phyloP scores from a whole-genome alignment of 2,888 invertebrate species.

The Laothoe populi region DNA sequence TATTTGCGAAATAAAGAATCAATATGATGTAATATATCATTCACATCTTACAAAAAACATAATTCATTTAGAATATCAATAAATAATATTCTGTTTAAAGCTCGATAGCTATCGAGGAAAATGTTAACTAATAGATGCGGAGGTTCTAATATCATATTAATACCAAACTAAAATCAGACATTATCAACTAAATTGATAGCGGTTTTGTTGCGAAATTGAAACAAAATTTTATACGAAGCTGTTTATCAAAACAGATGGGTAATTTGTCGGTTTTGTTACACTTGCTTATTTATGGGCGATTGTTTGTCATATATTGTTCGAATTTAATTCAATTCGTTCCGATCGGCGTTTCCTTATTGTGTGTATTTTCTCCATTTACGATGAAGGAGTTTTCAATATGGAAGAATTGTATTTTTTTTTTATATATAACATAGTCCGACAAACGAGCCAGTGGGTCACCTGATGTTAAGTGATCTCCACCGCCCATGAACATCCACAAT shows the following conservation, averaged over 20 bases:
- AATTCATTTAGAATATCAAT: neutral
- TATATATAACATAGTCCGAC: too few relatives aligned
- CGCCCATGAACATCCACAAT: too few relatives aligned
- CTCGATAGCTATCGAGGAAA: neutral
- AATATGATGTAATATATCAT: too few relatives aligned
- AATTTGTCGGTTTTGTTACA: conserved; percentile 24
- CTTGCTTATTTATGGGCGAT: conserved; percentile 21
- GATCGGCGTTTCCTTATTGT: neutral
- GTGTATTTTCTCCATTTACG: neutral
- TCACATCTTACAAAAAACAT: neutral
- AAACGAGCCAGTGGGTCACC: too few relatives aligned
- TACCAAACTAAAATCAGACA: conserved; percentile 41
- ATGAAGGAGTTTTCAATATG: neutral
- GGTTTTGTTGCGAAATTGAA: conserved; percentile 22
- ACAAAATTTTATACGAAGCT: conserved; percentile 23
- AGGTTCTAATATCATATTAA: conserved; percentile 35
- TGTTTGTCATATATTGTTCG: conserved; percentile 20
- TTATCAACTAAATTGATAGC: conserved; percentile 25
- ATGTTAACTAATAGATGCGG: neutral
- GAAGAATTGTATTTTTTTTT: neutral
- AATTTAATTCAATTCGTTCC: conserved; percentile 11
- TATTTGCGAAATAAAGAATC: too few relatives aligned
- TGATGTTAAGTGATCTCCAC: too few relatives aligned
- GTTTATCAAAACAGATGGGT: conserved; percentile 23
- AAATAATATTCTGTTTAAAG: neutral